A percentile compares a stretch with the other conserved stretches of the same genome.
Conservation (phyloP, 2,797 vertebrate species). For the Lepilemur ruficaudatus region DNA sequence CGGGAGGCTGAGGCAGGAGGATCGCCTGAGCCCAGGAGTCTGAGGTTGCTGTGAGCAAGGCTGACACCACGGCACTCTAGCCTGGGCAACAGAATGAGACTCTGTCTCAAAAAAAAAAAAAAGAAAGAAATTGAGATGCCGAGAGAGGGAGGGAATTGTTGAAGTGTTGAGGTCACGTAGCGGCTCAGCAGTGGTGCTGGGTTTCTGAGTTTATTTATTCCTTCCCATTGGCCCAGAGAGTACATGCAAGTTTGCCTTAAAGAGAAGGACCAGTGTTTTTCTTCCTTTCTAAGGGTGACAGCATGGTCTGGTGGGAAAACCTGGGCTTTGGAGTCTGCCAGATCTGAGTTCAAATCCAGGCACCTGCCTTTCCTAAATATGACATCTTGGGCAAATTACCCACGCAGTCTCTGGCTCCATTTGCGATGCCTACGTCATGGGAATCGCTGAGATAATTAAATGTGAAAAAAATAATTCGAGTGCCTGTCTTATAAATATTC, state of each 20-base stretch:
- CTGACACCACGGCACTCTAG: too few relatives aligned
- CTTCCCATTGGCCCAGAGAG: background rate
- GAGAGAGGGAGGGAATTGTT: background rate
- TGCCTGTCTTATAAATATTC: background rate
- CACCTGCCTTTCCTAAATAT: background rate
- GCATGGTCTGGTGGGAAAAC: background rate
- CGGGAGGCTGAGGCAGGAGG: too few relatives aligned
- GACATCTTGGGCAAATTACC: background rate
- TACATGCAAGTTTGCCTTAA: background rate
- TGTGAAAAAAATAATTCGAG: background rate
- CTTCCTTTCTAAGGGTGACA: background rate
- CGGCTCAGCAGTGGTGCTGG: background rate
- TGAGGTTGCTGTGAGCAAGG: too few relatives aligned
- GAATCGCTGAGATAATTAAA: background rate
- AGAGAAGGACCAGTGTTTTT: background rate
- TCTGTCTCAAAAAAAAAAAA: too few relatives aligned
- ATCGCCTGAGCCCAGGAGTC: too few relatives aligned
- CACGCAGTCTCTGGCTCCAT: background rate
- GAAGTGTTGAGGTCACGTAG: too few relatives aligned
- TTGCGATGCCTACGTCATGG: background rate
- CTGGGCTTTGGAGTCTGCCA: background rate
- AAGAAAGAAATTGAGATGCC: background rate
- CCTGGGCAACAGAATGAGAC: too few relatives aligned
- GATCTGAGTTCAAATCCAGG: background rate
- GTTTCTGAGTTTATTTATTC: background rate